Percentiles rank a stretch among this genome's conserved stretches.
Conservation (phyloP, 1,140 invertebrate genomes). For the Tigriopus japonicus region DNA sequence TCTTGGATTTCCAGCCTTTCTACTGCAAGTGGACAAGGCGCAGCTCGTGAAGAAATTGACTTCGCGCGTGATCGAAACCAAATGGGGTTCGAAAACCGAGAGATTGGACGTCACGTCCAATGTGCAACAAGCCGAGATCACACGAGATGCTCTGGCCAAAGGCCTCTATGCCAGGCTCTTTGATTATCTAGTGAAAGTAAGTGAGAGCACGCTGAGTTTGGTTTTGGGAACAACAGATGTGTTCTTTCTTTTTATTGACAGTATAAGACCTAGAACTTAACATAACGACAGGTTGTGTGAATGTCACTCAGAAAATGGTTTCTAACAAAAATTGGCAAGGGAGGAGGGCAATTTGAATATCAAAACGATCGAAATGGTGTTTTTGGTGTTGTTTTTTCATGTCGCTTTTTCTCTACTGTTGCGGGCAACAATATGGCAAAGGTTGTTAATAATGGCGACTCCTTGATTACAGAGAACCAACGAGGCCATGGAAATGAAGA, state of each 20-base stretch:
- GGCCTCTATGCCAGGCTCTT: constrained; percentile 46
- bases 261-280: no score
- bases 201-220: background rate
- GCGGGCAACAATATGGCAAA: no score
- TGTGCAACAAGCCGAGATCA: constrained; percentile 43
- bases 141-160: constrained; percentile 46
- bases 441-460: background rate
- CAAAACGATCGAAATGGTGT: no score
- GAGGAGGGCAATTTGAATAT: no score
- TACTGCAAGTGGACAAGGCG: constrained; percentile 40
- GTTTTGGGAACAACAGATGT: no score
- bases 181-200: constrained; percentile 45
- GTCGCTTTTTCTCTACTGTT: no score
- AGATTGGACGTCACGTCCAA: constrained; percentile 45
- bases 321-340: no score
- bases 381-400: no score
- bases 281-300: no score
- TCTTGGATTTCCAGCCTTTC: constrained; percentile 41
- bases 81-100: constrained; percentile 49
- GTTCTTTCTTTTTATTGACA: no score
- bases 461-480: constrained; percentile 34
- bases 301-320: no score
- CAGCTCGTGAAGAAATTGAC: constrained; percentile 40
- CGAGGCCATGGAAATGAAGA: constrained; percentile 37
- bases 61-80: constrained; percentile 46